Evolutionary conservation across 2,797 vertebrate species (phyloP).

Genomic region (Enteromius paludinosus): DNA sequence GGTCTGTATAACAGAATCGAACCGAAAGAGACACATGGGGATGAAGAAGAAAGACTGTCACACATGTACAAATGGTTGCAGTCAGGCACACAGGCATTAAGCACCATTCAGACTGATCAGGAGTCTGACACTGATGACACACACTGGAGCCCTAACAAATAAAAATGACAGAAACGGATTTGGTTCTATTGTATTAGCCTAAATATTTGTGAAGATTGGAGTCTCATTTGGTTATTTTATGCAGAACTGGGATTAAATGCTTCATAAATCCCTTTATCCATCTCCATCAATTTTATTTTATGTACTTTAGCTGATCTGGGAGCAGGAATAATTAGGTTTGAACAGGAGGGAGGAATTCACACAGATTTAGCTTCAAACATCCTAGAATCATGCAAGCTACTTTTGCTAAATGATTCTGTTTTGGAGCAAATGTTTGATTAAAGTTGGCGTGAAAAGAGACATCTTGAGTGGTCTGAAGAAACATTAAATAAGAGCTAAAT

Average conservation of each 20-base stretch:
- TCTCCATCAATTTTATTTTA: not conserved
- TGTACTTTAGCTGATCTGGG: not conserved
- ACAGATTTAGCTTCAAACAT: conserved; percentile 23
- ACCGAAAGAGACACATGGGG: not conserved
- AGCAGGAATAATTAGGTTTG: not conserved
- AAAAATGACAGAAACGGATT: not conserved
- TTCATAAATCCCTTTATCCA: conserved; percentile 4
- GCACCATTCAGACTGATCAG: conserved; percentile 42
- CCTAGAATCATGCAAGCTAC: conserved; percentile 19
- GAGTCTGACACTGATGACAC: conserved; percentile 30
- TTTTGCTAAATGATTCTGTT: conserved; percentile 6
- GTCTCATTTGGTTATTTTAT: not conserved
- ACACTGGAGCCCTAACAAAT: conserved; percentile 17
- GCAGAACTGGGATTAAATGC: not conserved
- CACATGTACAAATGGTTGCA: conserved; percentile 1
- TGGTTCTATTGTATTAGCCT: conserved; percentile 1
- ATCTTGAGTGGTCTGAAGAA: not conserved
- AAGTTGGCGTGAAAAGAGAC: not conserved
- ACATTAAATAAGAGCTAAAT: not conserved
- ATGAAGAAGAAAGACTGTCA: not conserved
- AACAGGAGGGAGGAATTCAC: not conserved
- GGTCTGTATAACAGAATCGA: not conserved
- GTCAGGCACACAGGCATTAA: conserved; percentile 46
- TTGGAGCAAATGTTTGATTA: not conserved
- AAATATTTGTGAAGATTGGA: conserved; percentile 15